Percentiles rank a stretch among this genome's conserved stretches.
Evolutionary conservation across 2,113 vertebrate genomes (phyloP).

Genomic region (Heptranchias perlo): DNA sequence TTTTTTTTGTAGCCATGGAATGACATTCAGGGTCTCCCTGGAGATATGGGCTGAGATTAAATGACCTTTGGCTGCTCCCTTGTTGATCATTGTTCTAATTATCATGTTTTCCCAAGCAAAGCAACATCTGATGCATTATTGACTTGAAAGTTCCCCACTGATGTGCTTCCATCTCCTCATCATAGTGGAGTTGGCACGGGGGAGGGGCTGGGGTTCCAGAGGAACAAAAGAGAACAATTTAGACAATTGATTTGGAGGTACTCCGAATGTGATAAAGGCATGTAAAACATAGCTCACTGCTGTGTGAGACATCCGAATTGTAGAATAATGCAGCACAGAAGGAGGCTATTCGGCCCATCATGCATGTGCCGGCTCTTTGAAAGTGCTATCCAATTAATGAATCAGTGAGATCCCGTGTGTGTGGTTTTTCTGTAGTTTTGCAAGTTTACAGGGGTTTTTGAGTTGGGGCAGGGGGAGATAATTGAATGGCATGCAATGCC

Average conservation of each 20-base stretch:
- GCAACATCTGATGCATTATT: not conserved
- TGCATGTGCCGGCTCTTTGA: not conserved
- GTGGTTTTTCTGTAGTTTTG: not conserved
- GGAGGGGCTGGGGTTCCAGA: not conserved
- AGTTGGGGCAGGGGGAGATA: not conserved
- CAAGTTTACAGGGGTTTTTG: not conserved
- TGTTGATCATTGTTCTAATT: not conserved
- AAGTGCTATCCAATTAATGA: not conserved
- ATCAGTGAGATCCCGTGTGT: not conserved
- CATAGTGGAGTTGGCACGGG: not conserved
- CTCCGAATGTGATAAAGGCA: not conserved
- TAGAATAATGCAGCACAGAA: not conserved
- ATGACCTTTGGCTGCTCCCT: conserved; percentile 2
- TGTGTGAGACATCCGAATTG: not conserved
- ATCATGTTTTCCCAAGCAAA: conserved; percentile 18
- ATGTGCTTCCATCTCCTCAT: not conserved
- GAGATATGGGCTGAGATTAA: not conserved
- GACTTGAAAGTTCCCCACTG: not conserved
- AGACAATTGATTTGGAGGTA: not conserved
- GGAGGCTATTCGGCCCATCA: not conserved
- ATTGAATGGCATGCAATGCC: not conserved
- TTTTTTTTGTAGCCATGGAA: not conserved
- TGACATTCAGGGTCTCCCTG: conserved; percentile 9
- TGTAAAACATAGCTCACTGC: not conserved
- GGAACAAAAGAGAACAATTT: not conserved